A percentile compares a stretch with the other conserved stretches of the same genome.
These are phyloP conservation scores for Phenganax subtilis DNA, from an alignment of 92 coral and sea anemone genomes.

Conservation along the genomic window DNA sequence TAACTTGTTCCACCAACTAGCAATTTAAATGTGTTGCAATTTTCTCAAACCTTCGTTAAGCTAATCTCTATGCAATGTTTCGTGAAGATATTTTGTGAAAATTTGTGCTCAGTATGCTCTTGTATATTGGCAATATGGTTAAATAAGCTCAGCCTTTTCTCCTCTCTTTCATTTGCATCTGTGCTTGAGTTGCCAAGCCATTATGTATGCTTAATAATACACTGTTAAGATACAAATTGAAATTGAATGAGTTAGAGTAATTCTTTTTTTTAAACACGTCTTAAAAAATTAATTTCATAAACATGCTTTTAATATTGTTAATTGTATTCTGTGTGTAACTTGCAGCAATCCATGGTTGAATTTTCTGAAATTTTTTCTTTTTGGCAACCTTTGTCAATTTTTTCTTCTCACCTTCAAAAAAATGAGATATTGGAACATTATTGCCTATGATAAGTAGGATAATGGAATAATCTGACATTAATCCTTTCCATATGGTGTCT, in stretches of 20 bases:
- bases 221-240: not conserved
- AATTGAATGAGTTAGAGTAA: not conserved
- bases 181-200: conserved; percentile 42
- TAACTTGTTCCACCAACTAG: not conserved
- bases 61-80: conserved; percentile 26
- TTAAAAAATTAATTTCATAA: not conserved
- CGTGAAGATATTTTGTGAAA: conserved; percentile 35
- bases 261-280: not conserved
- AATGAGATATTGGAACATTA: not conserved
- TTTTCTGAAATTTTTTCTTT: conserved; percentile 28
- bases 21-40: not conserved
- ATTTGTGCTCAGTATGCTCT: conserved; percentile 13
- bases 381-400: conserved; percentile 29
- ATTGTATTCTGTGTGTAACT: conserved; percentile 12
- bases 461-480: not conserved
- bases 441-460: not conserved
- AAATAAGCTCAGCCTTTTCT: conserved; percentile 26
- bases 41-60: conserved; percentile 31
- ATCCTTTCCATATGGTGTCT: not conserved
- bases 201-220: conserved; percentile 10
- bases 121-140: conserved; percentile 34
- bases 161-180: conserved; percentile 27
- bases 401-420: conserved; percentile 28
- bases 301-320: not conserved
- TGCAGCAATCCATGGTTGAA: conserved; percentile 42